A percentile compares a stretch with the other conserved stretches of the same genome.
Conservation (phyloP, 2,888 invertebrate species). For the Rhabditophanes sp. region DNA sequence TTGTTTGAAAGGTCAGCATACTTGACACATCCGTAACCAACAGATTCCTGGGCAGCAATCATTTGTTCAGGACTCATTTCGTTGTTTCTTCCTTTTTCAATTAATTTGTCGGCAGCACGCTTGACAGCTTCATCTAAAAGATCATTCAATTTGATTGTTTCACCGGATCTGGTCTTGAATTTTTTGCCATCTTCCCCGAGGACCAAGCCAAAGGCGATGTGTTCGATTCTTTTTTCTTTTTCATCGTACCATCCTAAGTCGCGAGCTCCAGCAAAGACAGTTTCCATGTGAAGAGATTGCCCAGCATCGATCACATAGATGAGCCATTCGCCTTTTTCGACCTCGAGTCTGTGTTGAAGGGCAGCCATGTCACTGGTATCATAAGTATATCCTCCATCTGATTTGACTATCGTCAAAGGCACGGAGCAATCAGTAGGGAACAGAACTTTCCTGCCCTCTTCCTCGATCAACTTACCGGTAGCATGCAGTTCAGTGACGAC, state of each 20-base stretch:
- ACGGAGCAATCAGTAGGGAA: conserved; percentile 49
- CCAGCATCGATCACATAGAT: conserved; percentile 87
- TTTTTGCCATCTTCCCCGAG: conserved; percentile 93
- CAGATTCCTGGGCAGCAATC: conserved; percentile 52
- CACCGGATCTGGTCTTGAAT: conserved; percentile 92
- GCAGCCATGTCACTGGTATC: conserved; percentile 94
- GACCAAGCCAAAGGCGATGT: conserved; percentile 88
- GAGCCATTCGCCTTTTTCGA: conserved; percentile 69
- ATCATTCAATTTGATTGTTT: conserved; percentile 70
- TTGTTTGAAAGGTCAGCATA: conserved; percentile 91
- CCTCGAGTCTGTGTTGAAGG: conserved; percentile 48
- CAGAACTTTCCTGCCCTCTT: conserved; percentile 54
- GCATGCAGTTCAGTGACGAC: conserved; percentile 61
- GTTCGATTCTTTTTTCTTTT: conserved; percentile 59
- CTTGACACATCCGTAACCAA: conserved; percentile 95
- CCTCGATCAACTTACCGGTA: conserved; percentile 52
- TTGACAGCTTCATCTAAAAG: conserved; percentile 67
- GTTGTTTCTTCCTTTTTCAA: conserved; percentile 47
- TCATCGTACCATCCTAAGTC: conserved; percentile 60
- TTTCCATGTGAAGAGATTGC: conserved; percentile 53
- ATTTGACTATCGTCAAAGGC: conserved; percentile 82
- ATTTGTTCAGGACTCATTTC: conserved; percentile 28
- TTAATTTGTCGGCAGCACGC: conserved; percentile 46
- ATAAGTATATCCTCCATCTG: conserved; percentile 87
- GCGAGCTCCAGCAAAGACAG: conserved; percentile 61